A percentile compares a stretch with the other conserved stretches of the same genome.
Evolutionary conservation across 2,113 vertebrate species (phyloP).

Genomic region (Ceuthmochares aereus): DNA sequence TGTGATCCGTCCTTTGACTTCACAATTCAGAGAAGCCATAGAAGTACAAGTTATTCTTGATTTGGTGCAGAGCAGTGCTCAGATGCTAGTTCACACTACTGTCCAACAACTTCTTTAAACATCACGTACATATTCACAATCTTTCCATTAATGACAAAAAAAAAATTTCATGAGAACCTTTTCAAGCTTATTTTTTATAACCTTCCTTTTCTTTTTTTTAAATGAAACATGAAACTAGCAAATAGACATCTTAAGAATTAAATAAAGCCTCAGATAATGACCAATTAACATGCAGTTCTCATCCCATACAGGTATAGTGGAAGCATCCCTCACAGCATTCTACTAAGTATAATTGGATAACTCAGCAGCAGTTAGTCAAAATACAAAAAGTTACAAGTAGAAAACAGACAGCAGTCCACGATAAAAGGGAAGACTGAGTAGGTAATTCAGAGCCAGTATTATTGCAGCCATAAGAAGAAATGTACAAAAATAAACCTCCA

Average conservation of each 20-base stretch:
- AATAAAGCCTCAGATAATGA: neutral
- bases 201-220: neutral
- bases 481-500: neutral
- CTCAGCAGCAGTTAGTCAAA: neutral
- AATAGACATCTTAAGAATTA: neutral
- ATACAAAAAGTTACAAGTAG: neutral
- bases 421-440: neutral
- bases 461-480: neutral
- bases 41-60: neutral
- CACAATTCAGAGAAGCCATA: neutral
- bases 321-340: neutral
- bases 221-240: neutral
- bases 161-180: neutral
- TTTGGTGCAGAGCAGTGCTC: neutral
- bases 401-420: neutral
- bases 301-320: neutral
- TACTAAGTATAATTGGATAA: neutral
- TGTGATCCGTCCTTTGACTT: neutral
- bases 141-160: neutral
- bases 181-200: neutral
- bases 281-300: neutral
- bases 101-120: neutral
- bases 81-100: neutral
- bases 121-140: neutral
- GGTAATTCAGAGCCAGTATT: neutral